These are phyloP conservation scores for Porites australiensis DNA, from an alignment of 64 coral and sea anemone species.

Conservation along the genomic window DNA sequence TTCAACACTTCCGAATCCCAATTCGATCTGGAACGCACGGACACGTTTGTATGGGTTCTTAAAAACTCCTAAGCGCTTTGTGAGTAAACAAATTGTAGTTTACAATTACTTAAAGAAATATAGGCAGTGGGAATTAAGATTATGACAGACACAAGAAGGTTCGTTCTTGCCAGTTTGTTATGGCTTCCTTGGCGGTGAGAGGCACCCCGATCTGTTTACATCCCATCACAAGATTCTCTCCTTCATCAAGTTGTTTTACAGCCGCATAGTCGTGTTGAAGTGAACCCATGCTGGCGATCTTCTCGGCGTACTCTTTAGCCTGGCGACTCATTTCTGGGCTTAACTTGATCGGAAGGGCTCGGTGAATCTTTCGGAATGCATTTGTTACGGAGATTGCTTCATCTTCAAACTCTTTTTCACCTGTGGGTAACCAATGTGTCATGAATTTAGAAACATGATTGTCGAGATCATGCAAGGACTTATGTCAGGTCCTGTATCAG, in stretches of 20 bases:
- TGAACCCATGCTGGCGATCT: slow-evolving; percentile 63
- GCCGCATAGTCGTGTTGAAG: slow-evolving; percentile 54
- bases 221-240: slow-evolving; percentile 80
- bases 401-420: slow-evolving; percentile 56
- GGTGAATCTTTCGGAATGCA: slow-evolving; percentile 80
- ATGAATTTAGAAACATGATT: no score
- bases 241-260: slow-evolving; percentile 59
- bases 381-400: slow-evolving; percentile 74
- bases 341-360: slow-evolving; percentile 56
- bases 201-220: slow-evolving; percentile 51
- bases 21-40: no score
- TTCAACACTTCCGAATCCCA: no score
- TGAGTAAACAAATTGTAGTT: no score
- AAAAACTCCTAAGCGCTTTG: no score
- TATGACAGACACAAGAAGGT: not conserved
- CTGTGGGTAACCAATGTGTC: not conserved
- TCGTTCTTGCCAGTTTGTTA: slow-evolving; percentile 65
- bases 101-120: no score
- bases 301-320: slow-evolving; percentile 70
- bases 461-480: no score
- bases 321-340: slow-evolving; percentile 61
- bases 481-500: no score
- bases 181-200: slow-evolving; percentile 66
- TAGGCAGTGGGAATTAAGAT: no score
- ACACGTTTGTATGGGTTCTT: no score